Evolutionary conservation across 2,113 vertebrate genomes (phyloP).

Genomic region (Eretmochelys imbricata): DNA sequence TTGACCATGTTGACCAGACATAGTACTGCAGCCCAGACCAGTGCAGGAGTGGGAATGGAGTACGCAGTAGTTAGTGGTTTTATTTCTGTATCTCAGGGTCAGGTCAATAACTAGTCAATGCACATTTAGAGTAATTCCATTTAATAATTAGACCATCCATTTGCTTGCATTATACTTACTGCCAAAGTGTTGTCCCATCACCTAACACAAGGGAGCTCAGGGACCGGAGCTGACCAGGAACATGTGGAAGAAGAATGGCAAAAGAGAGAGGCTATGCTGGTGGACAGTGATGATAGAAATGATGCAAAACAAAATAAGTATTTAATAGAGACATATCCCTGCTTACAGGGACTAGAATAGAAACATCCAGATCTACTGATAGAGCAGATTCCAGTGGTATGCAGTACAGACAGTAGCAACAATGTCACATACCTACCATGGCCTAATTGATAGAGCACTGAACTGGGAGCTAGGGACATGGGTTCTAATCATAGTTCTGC

Average conservation of each 20-base stretch:
- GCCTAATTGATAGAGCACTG: background rate
- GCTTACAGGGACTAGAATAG: background rate
- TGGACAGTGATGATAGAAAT: background rate
- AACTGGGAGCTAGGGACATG: background rate
- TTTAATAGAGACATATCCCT: background rate
- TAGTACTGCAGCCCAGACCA: background rate
- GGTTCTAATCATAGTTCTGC: background rate
- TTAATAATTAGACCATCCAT: background rate
- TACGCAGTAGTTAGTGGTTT: conserved; percentile 15
- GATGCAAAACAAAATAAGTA: background rate
- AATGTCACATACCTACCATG: background rate
- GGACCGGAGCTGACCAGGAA: background rate
- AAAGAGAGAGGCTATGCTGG: background rate
- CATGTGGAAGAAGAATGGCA: background rate
- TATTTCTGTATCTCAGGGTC: conserved; percentile 8
- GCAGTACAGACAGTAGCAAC: background rate
- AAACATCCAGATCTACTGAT: background rate
- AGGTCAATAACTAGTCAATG: background rate
- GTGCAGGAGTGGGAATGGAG: background rate
- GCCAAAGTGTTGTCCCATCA: background rate
- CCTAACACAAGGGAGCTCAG: background rate
- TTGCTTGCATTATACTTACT: conserved; percentile 8
- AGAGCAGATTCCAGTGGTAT: background rate
- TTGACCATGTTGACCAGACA: too few relatives aligned
- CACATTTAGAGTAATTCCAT: conserved; percentile 52